Evolutionary conservation across 2,113 vertebrate genomes (phyloP), one percentile per base, ranked within the genome.

Genomic region (Crotophaga sulcirostris): DNA sequence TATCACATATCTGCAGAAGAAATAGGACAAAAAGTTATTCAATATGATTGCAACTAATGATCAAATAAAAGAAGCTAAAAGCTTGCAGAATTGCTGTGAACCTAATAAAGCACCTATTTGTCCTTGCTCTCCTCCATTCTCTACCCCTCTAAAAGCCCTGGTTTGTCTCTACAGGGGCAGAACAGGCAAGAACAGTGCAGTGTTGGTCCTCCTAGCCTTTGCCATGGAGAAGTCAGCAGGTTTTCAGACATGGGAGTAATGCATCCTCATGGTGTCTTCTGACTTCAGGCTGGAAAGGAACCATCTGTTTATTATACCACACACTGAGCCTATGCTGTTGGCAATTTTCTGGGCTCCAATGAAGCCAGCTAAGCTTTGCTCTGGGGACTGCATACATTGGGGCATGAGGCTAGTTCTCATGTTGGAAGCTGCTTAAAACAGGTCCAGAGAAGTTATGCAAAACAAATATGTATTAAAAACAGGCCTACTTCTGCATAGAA

Each of bases 211-310:
- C 54, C 64, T 36, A 16, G 21, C 5, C 45, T 72, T 72, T 74
- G 77, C 74, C 52, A 10, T 42, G 80, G 59, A 92, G 81, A 86
- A 94, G 29, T 75, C 87, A 89, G 80, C 68, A 69, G 72, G 84
- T 91, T 96, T 91, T 73, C 87, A 95, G 73, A 45, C 51, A 7
- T 0, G 4, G 56, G 40, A 84, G 40, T 78, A 51, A 33, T 25
- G 11, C 25, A 49, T 38, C 80, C 80, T 77, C 40, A 59, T 8
- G 16, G 13, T 69, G 64, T 60, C 40, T 77, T 75, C 72, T 85
- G 88, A 62, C 90, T 89, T 34, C 64, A 25, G 94, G 91, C 87
- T 91, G 89, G 89, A 77, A 69, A 82, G 72, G 78, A 89, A 87
- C 83, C 86, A 84, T 87, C 60, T 69, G 52, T 70, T 93, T 92